Conservation (phyloP, 1,140 invertebrate genomes). For the Drosophila micromelanica region DNA sequence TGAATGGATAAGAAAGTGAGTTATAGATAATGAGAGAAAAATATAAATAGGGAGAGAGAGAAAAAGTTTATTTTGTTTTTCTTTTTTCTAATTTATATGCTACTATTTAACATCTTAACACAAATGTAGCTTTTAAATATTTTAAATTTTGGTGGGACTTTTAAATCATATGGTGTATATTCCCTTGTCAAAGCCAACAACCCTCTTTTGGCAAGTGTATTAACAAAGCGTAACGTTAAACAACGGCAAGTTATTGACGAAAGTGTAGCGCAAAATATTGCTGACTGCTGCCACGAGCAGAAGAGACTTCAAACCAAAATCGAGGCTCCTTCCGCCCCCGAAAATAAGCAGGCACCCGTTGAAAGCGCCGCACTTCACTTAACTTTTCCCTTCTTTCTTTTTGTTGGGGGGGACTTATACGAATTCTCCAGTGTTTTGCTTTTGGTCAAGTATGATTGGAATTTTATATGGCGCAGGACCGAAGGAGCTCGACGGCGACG, state of each 20-base stretch:
- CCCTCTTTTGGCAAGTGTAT: slow-evolving; percentile 33
- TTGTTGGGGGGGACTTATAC: not conserved
- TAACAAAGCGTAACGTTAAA: slow-evolving; percentile 34
- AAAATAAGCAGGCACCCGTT: slow-evolving; percentile 26
- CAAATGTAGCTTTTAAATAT: not conserved
- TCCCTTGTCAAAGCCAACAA: not conserved
- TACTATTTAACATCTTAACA: too few relatives aligned
- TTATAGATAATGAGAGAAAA: not conserved
- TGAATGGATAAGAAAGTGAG: too few relatives aligned
- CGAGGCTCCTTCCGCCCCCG: not conserved
- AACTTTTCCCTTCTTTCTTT: slow-evolving; percentile 46
- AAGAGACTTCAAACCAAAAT: slow-evolving; percentile 21
- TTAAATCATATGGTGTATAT: not conserved
- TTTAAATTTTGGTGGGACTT: not conserved
- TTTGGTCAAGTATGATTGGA: slow-evolving; percentile 82
- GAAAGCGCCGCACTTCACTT: slow-evolving; percentile 74
- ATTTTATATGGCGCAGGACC: slow-evolving; percentile 77
- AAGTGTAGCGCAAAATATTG: slow-evolving; percentile 64
- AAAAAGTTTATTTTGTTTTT: not conserved
- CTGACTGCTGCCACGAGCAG: slow-evolving; percentile 67
- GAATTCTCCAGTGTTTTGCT: slow-evolving; percentile 80
- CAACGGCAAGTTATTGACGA: slow-evolving; percentile 65
- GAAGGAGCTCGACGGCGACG: slow-evolving; percentile 23
- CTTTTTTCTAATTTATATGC: too few relatives aligned
- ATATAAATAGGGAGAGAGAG: not conserved